Base-by-base conservation (phyloP, 2,888 invertebrate species). In the Phalera bucephala region DNA sequence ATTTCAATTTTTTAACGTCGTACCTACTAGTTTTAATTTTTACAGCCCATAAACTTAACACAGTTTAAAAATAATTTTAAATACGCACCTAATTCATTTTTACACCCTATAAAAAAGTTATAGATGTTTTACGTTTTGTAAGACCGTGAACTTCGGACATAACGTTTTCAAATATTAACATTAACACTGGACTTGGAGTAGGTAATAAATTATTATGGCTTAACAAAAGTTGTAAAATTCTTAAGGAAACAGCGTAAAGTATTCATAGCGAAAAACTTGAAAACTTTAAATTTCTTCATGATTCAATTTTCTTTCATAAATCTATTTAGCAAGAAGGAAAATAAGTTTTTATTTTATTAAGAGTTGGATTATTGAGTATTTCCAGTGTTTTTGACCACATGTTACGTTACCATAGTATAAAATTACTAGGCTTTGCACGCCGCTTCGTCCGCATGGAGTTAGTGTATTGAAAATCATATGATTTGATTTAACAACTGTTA, bases 241-340 rank as follows among this genome's bases (percentile, higher is more conserved):
- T n/a, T n/a, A n/a, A n/a, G 34, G 44, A 43, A 41, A 45, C 31
- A 32, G 29, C 45, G 45, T 55, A 51, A 61, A 64, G 28, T 52
- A 52, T 51, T 56, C 47, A 46, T 44, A 45, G 31, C n/a, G 32
- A 10, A 28, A 52, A 48, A 35, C 57, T 54, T 43, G 54, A 33
- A 40, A 49, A 36, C 39, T 31, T 33, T 27, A 35, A 42, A 36
- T 51, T 53, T 33, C 33, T 36, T 17, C 17, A 17, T 37, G 28
- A 54, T 49, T 36, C 39, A 28, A 49, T 49, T 43, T 39, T 27
- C 34, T 44, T 31, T 43, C 30, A 33, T 49, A 49, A 38, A 50
- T 39, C 38, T n/a, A n/a, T n/a, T n/a, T n/a, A n/a, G n/a, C n/a
- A n/a, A n/a, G n/a, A n/a, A n/a, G n/a, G n/a, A n/a, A n/a, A n/a